Evolutionary conservation across 2,888 invertebrate species (phyloP).

Genomic region (Drosophila pseudotalamancana): DNA sequence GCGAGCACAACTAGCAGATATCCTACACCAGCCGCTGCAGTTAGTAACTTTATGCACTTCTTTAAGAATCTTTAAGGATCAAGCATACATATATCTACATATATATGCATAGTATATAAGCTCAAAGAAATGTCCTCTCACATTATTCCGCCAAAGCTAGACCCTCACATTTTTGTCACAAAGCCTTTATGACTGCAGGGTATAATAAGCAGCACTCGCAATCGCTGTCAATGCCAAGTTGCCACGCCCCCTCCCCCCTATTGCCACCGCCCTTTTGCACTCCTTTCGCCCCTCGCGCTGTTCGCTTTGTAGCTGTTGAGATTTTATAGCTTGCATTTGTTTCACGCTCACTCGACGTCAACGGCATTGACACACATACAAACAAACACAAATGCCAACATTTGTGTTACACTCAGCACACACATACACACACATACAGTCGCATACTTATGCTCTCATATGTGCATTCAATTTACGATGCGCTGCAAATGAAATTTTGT

Average conservation of each 20-base stretch:
- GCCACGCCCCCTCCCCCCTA: neutral
- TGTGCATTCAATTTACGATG: constrained; percentile 76
- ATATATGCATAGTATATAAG: neutral
- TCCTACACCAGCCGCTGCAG: neutral
- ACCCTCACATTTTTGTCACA: neutral
- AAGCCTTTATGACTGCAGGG: constrained; percentile 5
- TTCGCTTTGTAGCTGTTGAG: constrained; percentile 71
- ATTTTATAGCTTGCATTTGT: constrained; percentile 80
- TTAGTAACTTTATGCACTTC: neutral
- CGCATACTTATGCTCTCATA: constrained; percentile 33
- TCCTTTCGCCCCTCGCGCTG: constrained; percentile 33
- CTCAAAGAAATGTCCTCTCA: neutral
- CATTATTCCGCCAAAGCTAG: neutral
- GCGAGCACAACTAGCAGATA: neutral
- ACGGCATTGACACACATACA: constrained; percentile 77
- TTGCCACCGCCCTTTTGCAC: neutral
- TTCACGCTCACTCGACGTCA: constrained; percentile 80
- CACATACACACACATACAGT: neutral
- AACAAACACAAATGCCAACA: constrained; percentile 56
- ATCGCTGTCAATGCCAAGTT: constrained; percentile 8
- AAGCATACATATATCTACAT: neutral
- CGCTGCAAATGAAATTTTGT: constrained; percentile 79
- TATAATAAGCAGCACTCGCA: constrained; percentile 43
- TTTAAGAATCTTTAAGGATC: neutral
- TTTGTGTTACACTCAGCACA: constrained; percentile 50